Conservation (phyloP, 2,888 invertebrate species). For the Artemia sinica region DNA sequence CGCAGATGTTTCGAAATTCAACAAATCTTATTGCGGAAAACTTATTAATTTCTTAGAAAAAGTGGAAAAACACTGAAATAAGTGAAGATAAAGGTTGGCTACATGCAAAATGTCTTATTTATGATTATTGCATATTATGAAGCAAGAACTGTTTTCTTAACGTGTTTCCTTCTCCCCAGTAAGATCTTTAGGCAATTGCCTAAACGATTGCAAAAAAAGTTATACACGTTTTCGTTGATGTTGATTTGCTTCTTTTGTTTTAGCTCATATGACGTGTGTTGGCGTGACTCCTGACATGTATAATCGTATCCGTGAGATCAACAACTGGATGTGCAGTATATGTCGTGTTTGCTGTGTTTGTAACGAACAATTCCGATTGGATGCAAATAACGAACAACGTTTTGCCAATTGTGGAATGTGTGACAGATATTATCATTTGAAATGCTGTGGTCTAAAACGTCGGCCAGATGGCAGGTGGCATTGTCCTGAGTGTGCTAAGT, state of each 20-base stretch:
- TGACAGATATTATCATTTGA: conserved; percentile 52
- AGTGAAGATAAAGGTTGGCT: no score
- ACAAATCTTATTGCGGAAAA: no score
- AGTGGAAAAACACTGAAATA: no score
- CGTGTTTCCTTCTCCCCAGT: no score
- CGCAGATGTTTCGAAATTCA: no score
- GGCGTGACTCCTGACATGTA: neutral
- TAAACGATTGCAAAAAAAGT: no score
- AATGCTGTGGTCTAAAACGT: conserved; percentile 61
- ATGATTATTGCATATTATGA: no score
- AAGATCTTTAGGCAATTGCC: no score
- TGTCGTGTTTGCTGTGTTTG: neutral
- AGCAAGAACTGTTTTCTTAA: no score
- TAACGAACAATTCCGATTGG: neutral
- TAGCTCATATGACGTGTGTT: conserved; percentile 5
- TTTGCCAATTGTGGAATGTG: conserved; percentile 15
- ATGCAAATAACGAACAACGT: neutral
- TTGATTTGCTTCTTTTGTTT: neutral
- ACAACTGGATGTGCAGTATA: neutral
- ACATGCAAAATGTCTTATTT: no score
- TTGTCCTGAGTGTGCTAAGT: conserved; percentile 59
- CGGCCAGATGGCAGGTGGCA: conserved; percentile 80
- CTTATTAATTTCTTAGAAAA: no score
- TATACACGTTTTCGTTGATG: no score
- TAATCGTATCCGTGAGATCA: neutral